These are phyloP conservation scores for Phyllostomus discolor DNA, from an alignment of 2,113 vertebrate genomes.

Conservation along the genomic window DNA sequence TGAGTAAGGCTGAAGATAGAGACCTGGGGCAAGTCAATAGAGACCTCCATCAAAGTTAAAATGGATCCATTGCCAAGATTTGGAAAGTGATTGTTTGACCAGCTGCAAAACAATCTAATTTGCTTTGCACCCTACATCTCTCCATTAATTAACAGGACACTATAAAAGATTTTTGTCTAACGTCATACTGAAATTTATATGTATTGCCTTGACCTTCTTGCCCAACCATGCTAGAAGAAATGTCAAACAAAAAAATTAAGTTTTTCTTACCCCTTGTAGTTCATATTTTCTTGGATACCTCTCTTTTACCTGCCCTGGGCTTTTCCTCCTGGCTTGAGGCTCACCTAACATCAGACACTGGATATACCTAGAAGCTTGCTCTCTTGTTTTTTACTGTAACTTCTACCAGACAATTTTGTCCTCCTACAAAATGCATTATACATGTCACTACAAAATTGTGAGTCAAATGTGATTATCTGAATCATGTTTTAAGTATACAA, in stretches of 20 bases:
- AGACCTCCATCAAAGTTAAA: not conserved
- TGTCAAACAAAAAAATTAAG: not conserved
- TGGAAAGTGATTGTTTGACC: not conserved
- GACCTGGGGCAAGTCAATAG: not conserved
- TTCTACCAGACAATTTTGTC: not conserved
- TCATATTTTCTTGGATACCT: not conserved
- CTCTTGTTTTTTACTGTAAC: not conserved
- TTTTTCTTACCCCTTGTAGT: not conserved
- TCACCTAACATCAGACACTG: not conserved
- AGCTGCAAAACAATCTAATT: not conserved
- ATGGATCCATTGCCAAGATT: not conserved
- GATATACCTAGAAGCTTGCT: not conserved
- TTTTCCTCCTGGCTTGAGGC: not conserved
- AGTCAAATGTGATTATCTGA: not conserved
- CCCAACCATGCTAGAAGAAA: not conserved
- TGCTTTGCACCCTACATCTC: not conserved
- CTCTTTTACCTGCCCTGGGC: not conserved
- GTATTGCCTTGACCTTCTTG: not conserved
- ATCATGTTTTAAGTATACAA: not conserved
- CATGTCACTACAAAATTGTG: not conserved
- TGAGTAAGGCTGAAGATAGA: not conserved
- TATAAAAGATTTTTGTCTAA: not conserved
- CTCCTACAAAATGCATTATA: not conserved
- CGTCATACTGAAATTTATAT: not conserved
- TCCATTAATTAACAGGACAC: not conserved